Conservation (phyloP, 2,888 invertebrate genomes). For the Aricia artaxerxes region DNA sequence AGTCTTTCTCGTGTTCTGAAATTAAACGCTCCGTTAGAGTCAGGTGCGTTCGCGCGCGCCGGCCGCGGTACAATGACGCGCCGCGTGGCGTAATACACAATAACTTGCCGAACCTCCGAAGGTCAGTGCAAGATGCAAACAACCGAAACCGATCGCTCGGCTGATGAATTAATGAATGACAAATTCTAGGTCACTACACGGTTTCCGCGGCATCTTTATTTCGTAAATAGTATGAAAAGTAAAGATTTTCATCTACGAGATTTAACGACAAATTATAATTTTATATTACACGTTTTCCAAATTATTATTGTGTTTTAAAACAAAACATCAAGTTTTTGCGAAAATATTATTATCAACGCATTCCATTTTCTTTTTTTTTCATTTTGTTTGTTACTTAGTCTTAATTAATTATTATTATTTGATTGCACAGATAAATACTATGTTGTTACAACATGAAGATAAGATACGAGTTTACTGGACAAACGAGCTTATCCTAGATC, state of each 20-base stretch:
- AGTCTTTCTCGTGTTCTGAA: constrained; percentile 86
- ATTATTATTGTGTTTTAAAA: not conserved
- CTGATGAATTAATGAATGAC: constrained; percentile 62
- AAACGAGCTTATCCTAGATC: constrained; percentile 3
- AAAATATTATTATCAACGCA: no score
- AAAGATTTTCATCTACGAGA: not conserved
- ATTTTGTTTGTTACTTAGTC: not conserved
- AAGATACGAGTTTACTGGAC: constrained; percentile 6
- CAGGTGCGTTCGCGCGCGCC: constrained; percentile 62
- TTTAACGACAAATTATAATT: not conserved
- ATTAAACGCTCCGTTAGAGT: constrained; percentile 51
- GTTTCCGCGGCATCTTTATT: constrained; percentile 5
- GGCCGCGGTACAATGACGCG: constrained; percentile 57
- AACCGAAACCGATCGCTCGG: constrained; percentile 66
- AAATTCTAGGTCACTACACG: constrained; percentile 65
- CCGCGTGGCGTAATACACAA: constrained; percentile 72
- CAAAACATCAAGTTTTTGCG: no score
- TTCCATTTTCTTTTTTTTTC: not conserved
- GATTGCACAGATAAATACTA: not conserved
- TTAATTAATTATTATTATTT: not conserved
- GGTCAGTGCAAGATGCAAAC: constrained; percentile 70
- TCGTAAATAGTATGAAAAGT: not conserved
- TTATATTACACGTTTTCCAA: not conserved
- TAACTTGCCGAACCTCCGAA: constrained; percentile 75
- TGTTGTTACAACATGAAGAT: not conserved